These are phyloP conservation scores for Morpho helenor DNA, from an alignment of 2,888 invertebrate species.

Conservation along the genomic window DNA sequence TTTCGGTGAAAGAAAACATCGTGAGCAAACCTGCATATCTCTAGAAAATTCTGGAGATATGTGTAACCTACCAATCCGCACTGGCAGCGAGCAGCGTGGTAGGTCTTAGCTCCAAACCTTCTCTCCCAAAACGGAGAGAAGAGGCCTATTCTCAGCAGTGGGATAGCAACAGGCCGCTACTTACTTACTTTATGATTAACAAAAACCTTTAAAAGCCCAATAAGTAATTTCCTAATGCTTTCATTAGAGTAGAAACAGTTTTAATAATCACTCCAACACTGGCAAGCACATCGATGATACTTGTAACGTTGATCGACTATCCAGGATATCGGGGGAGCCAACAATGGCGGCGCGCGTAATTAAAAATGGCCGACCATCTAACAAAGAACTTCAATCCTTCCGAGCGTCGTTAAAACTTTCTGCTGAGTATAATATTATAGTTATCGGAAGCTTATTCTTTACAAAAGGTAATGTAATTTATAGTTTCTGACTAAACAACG, in stretches of 20 bases:
- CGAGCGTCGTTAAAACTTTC: constrained; percentile 13
- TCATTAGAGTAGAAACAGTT: constrained; percentile 2
- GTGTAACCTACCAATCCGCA: too few relatives aligned
- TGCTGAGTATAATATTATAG: constrained; percentile 6
- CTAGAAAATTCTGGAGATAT: too few relatives aligned
- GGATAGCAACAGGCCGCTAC: too few relatives aligned
- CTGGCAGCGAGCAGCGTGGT: too few relatives aligned
- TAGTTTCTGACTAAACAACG: background rate
- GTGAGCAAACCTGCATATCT: too few relatives aligned
- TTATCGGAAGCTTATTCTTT: constrained; percentile 5
- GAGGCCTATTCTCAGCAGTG: too few relatives aligned
- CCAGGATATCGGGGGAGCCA: constrained; percentile 11
- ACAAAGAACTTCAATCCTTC: constrained; percentile 14
- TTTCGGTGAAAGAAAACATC: too few relatives aligned
- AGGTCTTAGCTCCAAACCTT: too few relatives aligned
- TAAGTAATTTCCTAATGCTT: background rate
- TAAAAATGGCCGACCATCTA: constrained; percentile 14
- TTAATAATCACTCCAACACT: constrained; percentile 10
- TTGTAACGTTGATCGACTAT: constrained; percentile 31
- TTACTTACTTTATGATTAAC: too few relatives aligned
- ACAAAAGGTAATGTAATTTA: background rate
- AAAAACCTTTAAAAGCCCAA: too few relatives aligned
- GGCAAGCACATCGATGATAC: constrained; percentile 24
- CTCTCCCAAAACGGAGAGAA: too few relatives aligned
- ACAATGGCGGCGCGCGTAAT: constrained; percentile 15